phyloP scores from a whole-genome alignment of 2,113 vertebrate species.

The Talpa occidentalis region DNA sequence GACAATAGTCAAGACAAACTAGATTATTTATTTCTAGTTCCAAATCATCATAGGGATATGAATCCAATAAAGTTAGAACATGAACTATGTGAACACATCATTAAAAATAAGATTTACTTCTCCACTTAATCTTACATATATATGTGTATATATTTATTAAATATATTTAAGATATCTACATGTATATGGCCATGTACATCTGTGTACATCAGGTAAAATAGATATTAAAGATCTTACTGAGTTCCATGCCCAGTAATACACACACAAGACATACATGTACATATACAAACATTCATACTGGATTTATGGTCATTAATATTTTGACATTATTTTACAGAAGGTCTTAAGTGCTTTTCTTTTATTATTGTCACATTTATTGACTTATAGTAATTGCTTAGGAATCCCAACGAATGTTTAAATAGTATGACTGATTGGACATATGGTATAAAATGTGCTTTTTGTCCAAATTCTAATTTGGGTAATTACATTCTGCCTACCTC shows the following conservation, averaged over 20 bases:
- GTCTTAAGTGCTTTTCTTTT: background rate
- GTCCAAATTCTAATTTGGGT: slow-evolving; percentile 74
- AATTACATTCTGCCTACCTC: slow-evolving; percentile 62
- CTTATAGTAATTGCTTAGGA: slow-evolving; percentile 12
- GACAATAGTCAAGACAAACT: background rate
- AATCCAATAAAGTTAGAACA: background rate
- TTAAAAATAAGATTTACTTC: background rate
- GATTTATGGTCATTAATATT: slow-evolving; percentile 2
- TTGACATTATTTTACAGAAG: slow-evolving; percentile 26
- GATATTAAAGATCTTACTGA: background rate
- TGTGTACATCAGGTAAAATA: background rate
- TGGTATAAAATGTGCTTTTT: slow-evolving; percentile 62
- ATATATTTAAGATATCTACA: background rate
- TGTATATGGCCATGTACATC: background rate
- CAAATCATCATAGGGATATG: background rate
- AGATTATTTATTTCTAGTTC: background rate
- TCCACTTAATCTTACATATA: background rate
- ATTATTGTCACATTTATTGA: slow-evolving; percentile 66
- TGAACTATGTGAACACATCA: background rate
- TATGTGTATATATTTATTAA: background rate
- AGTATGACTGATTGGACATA: slow-evolving; percentile 62
- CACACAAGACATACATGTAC: background rate
- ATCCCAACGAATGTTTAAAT: slow-evolving; percentile 48
- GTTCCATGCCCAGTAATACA: background rate
- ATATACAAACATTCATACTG: background rate